A percentile compares a stretch with the other conserved stretches of the same genome.
phyloP scores from a whole-genome alignment of 2,888 invertebrate species.

The Blera fallax region DNA sequence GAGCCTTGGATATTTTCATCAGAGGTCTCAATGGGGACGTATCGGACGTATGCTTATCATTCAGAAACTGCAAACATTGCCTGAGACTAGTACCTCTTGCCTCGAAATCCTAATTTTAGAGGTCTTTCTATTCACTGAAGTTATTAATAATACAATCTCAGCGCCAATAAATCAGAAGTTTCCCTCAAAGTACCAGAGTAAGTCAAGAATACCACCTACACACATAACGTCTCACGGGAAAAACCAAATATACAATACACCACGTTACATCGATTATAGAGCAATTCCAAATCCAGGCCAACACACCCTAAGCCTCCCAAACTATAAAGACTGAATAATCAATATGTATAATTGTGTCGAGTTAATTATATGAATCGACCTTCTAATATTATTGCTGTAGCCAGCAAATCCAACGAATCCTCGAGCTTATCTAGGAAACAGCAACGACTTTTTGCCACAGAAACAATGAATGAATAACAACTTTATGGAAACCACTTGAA shows the following conservation, averaged over 20 bases:
- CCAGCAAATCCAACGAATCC: no score
- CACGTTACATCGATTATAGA: not conserved
- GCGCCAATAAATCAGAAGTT: conserved; percentile 28
- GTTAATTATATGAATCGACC: no score
- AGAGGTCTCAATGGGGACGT: conserved; percentile 38
- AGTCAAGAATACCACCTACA: not conserved
- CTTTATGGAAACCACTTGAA: no score
- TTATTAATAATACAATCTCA: not conserved
- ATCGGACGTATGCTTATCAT: conserved; percentile 30
- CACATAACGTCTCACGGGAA: not conserved
- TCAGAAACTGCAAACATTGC: conserved; percentile 37
- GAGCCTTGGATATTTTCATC: conserved; percentile 40
- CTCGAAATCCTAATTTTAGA: conserved; percentile 23
- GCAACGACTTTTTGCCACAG: no score
- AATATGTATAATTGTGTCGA: no score
- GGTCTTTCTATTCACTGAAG: conserved; percentile 10
- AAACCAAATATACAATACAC: conserved; percentile 13
- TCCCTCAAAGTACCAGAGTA: not conserved
- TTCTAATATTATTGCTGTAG: no score
- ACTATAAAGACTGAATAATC: conserved; percentile 24
- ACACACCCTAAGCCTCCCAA: conserved; percentile 21
- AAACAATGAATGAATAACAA: no score
- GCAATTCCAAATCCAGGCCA: not conserved
- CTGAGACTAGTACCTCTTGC: conserved; percentile 32
- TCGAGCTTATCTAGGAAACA: no score